Evolutionary conservation across 2,797 vertebrate genomes (phyloP), one percentile per base, ranked within the genome.

Genomic region (Nasua narica): DNA sequence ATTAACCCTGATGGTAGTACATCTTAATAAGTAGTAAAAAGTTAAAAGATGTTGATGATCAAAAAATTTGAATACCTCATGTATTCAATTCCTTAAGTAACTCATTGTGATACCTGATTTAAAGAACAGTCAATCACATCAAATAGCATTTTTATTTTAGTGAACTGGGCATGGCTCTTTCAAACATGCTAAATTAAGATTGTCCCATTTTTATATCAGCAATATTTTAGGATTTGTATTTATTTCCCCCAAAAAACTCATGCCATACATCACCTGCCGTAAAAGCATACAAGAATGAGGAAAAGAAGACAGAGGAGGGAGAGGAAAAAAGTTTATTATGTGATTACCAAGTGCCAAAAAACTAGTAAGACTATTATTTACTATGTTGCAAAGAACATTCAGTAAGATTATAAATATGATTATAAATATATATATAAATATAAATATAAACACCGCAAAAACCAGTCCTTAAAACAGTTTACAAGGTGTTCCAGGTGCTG

Each of bases 1-100:
- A 78, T 46, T 37, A 93, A 46, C 13, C 27, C 69, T 78, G 16
- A 65, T 86, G 85, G 21, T 35, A 91, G 65, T 58, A 79, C 7
- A 91, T 52, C 86, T 94, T 76, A 85, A 32, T 77, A 54, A 74
- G 67, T 40, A 78, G 32, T 48, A 94, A 79, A 29, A 91, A 77
- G 43, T 88, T 93, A 94, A 93, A 92, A 58, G 60, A 88, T 62
- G 37, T 5, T 94, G 32, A 93, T 32, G 10, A 94, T 58, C 54
- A 67, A 92, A 93, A 74, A 74, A 50, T 72, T n/a, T 88, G 43
- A 93, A 72, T 32, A 77, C 21, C 21, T 46, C 50, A 43, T 14
- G 7, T 37, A 77, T 40, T 69, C 7, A 54, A 84, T 72, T 84
- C 60, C 56, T 5, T 74, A 97, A 58, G 16, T 95, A 86, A 58